These are phyloP conservation scores for Amphipyra berbera DNA, from an alignment of 2,888 invertebrate genomes.

Conservation along the genomic window DNA sequence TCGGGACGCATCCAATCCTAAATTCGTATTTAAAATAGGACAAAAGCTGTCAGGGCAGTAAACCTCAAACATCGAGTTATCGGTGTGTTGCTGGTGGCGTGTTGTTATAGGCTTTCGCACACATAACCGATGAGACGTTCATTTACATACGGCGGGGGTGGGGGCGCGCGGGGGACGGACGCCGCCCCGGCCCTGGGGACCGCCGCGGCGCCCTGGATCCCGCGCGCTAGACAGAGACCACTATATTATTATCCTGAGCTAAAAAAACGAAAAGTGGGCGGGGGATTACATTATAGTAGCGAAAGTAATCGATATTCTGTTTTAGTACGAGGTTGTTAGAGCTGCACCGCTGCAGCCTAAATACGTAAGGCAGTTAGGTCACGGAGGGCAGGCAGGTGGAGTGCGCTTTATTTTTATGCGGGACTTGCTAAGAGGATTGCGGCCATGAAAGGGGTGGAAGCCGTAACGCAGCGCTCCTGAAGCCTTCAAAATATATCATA, in stretches of 20 bases:
- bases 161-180: slow-evolving; percentile 69
- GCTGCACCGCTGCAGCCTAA: slow-evolving; percentile 88
- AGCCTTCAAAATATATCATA: slow-evolving; percentile 64
- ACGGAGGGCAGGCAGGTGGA: slow-evolving; percentile 70
- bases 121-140: slow-evolving; percentile 84
- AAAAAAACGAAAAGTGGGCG: slow-evolving; percentile 90
- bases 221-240: slow-evolving; percentile 82
- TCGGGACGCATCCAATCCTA: slow-evolving; percentile 78
- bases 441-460: slow-evolving; percentile 57
- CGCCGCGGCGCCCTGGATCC: slow-evolving; percentile 71
- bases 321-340: slow-evolving; percentile 89
- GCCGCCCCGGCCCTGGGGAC: slow-evolving; percentile 70
- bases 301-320: slow-evolving; percentile 91
- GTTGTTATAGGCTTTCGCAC: slow-evolving; percentile 77
- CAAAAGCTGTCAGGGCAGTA: slow-evolving; percentile 88
- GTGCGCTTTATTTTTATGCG: slow-evolving; percentile 66
- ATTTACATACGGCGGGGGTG: slow-evolving; percentile 87
- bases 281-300: slow-evolving; percentile 91
- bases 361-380: slow-evolving; percentile 83
- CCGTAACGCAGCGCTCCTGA: slow-evolving; percentile 51
- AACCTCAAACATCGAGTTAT: slow-evolving; percentile 79
- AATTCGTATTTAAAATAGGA: slow-evolving; percentile 86
- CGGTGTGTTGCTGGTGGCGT: slow-evolving; percentile 70
- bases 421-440: slow-evolving; percentile 60
- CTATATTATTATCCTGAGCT: slow-evolving; percentile 85